A percentile compares a stretch with the other conserved stretches of the same genome.
Evolutionary conservation across 2,797 vertebrate species (phyloP).

Genomic region (Enteromius fasciolatus): DNA sequence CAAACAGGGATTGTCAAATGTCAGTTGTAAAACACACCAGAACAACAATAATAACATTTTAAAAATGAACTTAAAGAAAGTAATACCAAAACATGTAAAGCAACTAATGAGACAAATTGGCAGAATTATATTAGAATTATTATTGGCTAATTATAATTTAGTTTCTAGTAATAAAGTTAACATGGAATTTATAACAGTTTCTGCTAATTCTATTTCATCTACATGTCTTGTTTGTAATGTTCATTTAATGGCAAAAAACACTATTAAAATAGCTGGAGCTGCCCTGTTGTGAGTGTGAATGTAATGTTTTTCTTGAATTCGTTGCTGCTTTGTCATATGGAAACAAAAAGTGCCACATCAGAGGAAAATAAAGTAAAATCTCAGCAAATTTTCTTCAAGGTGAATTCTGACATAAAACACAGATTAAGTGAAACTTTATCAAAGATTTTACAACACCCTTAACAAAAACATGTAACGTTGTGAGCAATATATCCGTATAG

Average conservation of each 20-base stretch:
- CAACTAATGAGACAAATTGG: neutral
- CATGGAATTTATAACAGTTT: neutral
- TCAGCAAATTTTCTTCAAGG: neutral
- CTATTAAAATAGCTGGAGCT: neutral
- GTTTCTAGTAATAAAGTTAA: neutral
- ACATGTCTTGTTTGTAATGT: neutral
- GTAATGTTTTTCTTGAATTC: neutral
- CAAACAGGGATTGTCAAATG: no score
- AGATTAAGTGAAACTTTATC: neutral
- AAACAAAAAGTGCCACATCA: conserved; percentile 10
- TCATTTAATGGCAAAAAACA: neutral
- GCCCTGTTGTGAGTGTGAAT: neutral
- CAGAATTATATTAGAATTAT: no score
- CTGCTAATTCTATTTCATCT: neutral
- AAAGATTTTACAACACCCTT: neutral
- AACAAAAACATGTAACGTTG: conserved; percentile 5
- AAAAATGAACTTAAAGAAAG: no score
- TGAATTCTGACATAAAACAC: neutral
- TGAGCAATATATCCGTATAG: conserved; percentile 13
- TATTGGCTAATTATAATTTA: neutral
- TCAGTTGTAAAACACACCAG: no score
- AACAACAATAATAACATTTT: neutral
- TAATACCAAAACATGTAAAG: neutral
- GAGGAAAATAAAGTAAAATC: neutral
- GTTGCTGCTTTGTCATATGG: neutral